These are phyloP conservation scores for Gavialis gangeticus DNA, from an alignment of 2,113 vertebrate species.

Conservation along the genomic window DNA sequence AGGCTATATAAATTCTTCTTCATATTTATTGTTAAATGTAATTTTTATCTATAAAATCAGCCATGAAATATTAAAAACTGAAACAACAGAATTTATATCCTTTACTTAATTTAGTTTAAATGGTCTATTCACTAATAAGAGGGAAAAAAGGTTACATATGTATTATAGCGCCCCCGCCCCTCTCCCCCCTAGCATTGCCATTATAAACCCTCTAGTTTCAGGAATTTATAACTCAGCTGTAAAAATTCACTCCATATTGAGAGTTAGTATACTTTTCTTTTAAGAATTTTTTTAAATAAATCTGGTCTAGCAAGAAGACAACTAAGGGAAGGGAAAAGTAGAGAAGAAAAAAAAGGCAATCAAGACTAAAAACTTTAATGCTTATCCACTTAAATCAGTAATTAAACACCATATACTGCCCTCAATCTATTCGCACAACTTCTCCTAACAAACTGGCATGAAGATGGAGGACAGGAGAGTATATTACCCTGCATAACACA, in stretches of 20 bases:
- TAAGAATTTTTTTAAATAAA: conserved; percentile 23
- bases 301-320: conserved; percentile 23
- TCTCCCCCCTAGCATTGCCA: conserved; percentile 65
- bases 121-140: conserved; percentile 77
- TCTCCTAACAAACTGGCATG: neutral
- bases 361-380: neutral
- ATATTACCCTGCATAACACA: neutral
- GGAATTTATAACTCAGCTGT: conserved; percentile 77
- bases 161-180: conserved; percentile 47
- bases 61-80: conserved; percentile 85
- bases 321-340: neutral
- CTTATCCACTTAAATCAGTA: neutral
- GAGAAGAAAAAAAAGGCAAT: neutral
- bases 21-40: conserved; percentile 86
- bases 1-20: conserved; percentile 84
- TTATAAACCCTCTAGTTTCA: conserved; percentile 72
- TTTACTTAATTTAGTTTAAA: conserved; percentile 85
- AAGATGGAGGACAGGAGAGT: neutral
- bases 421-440: neutral
- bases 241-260: conserved; percentile 73
- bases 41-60: conserved; percentile 86
- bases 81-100: conserved; percentile 85
- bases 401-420: neutral
- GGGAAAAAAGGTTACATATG: conserved; percentile 55
- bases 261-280: conserved; percentile 68